Conservation (phyloP, 2,888 invertebrate genomes). For the Taenaris catops region DNA sequence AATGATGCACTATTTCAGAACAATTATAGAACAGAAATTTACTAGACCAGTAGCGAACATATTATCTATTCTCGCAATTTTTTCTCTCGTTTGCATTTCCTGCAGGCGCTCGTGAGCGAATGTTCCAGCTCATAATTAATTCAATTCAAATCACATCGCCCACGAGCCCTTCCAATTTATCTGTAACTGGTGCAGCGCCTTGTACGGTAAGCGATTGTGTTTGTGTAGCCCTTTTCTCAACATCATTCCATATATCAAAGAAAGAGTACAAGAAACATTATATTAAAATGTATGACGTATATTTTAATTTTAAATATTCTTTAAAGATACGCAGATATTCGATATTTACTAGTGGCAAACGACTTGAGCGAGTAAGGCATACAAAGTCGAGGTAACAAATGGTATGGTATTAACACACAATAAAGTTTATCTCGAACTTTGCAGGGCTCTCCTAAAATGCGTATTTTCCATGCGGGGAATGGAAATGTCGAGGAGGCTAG, state of each 20-base stretch:
- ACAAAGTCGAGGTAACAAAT: slow-evolving; percentile 4
- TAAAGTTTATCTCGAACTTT: slow-evolving; percentile 58
- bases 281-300: slow-evolving; percentile 11
- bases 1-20: slow-evolving; percentile 54
- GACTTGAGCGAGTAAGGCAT: slow-evolving; percentile 2
- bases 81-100: slow-evolving; percentile 57
- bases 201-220: slow-evolving; percentile 47
- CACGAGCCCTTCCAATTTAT: slow-evolving; percentile 60
- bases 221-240: slow-evolving; percentile 38
- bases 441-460: slow-evolving; percentile 62
- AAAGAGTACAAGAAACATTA: slow-evolving; percentile 5
- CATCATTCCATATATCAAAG: slow-evolving; percentile 18
- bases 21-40: too few species aligned
- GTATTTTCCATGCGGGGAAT: slow-evolving; percentile 65
- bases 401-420: slow-evolving; percentile 65
- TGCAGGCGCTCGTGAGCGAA: slow-evolving; percentile 53
- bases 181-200: slow-evolving; percentile 41
- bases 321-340: slow-evolving; percentile 8
- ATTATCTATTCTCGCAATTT: slow-evolving; percentile 54
- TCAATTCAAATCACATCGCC: slow-evolving; percentile 74
- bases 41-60: slow-evolving; percentile 44
- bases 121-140: slow-evolving; percentile 62
- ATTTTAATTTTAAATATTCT: slow-evolving; percentile 12
- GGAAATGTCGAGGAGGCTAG: slow-evolving; percentile 63
- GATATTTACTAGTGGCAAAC: slow-evolving; percentile 9